Percentiles rank a stretch among this genome's conserved stretches.
Evolutionary conservation across 2,113 vertebrate genomes (phyloP).

Genomic region (Coreoperca whiteheadi): DNA sequence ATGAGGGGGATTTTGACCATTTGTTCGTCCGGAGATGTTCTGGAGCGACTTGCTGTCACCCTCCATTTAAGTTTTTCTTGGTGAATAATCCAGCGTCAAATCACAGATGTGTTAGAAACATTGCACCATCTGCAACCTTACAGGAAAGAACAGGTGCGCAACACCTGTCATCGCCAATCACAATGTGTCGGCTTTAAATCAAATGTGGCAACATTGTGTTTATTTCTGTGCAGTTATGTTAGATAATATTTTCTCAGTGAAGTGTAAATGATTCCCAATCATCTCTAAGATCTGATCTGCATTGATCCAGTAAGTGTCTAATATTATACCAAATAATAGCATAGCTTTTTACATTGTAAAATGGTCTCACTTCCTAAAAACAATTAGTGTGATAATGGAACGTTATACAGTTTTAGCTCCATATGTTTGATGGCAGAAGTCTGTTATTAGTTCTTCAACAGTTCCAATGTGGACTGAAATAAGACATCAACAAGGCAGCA

Average conservation of each 20-base stretch:
- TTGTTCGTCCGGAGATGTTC: neutral
- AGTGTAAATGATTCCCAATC: constrained; percentile 5
- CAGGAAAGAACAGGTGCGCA: constrained; percentile 18
- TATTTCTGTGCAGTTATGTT: constrained; percentile 4
- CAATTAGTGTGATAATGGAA: neutral
- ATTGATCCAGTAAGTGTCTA: neutral
- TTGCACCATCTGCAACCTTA: constrained; percentile 14
- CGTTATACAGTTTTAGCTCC: neutral
- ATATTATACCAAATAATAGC: neutral
- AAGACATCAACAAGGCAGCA: neutral
- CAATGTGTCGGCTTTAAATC: neutral
- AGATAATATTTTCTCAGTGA: neutral
- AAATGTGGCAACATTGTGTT: constrained; percentile 11
- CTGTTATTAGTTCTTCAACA: neutral
- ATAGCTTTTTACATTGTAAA: neutral
- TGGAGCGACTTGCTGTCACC: neutral
- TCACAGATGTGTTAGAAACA: constrained; percentile 27
- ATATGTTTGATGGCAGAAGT: constrained; percentile 2
- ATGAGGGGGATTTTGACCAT: constrained; percentile 1
- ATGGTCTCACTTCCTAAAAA: neutral
- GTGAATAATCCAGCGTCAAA: constrained; percentile 19
- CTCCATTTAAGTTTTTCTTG: neutral
- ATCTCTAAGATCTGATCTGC: neutral
- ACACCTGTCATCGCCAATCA: constrained; percentile 46
- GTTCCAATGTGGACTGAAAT: neutral